phyloP scores from a whole-genome alignment of 2,888 invertebrate genomes.

The Hymenopus coronatus region DNA sequence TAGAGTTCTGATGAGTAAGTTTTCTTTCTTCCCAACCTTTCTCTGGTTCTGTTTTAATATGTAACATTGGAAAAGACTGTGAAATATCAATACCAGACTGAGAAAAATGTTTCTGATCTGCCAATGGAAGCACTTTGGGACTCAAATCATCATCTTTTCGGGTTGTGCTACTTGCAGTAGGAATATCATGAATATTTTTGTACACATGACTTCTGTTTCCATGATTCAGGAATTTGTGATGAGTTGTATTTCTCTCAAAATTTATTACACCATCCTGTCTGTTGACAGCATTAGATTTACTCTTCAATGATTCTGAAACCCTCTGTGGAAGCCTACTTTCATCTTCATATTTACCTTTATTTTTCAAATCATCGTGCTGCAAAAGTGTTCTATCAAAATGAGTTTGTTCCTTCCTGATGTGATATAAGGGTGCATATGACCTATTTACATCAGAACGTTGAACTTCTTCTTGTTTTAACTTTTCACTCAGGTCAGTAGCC shows the following conservation, averaged over 20 bases:
- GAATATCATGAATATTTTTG: neutral
- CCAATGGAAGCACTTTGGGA: neutral
- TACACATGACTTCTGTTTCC: neutral
- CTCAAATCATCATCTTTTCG: neutral
- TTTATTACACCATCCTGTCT: neutral
- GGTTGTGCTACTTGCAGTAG: neutral
- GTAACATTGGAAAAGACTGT: neutral
- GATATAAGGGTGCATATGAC: neutral
- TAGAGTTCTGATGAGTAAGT: neutral
- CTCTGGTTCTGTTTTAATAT: neutral
- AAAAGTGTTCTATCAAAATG: no score
- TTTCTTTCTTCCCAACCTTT: neutral
- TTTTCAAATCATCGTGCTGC: neutral
- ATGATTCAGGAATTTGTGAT: neutral
- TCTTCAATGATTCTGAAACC: neutral
- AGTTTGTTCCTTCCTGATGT: neutral
- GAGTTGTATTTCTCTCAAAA: neutral
- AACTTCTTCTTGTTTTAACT: neutral
- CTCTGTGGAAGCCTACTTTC: neutral
- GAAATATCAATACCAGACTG: neutral
- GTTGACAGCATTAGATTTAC: neutral
- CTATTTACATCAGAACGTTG: neutral
- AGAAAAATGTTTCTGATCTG: neutral
- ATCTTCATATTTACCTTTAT: neutral
- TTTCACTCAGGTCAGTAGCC: neutral